Evolutionary conservation across 2,797 vertebrate genomes (phyloP).

Genomic region (Molossus alvarezi): DNA sequence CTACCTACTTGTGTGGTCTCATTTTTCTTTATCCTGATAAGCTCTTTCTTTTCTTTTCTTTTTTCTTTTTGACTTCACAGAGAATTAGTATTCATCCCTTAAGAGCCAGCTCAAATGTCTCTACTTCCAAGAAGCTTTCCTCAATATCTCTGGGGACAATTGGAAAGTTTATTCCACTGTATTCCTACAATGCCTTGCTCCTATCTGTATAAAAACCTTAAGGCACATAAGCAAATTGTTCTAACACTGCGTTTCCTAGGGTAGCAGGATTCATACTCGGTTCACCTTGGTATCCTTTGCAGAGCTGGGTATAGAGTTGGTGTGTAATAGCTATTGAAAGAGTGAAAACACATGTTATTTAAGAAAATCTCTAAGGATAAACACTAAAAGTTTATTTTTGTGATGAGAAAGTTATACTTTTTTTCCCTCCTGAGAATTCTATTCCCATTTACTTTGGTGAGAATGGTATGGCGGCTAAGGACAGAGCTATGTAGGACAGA

Average conservation of each 20-base stretch:
- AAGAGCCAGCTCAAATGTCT: slow-evolving; percentile 37
- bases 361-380: slow-evolving; percentile 49
- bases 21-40: slow-evolving; percentile 14
- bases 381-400: slow-evolving; percentile 56
- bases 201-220: slow-evolving; percentile 12
- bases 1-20: not conserved
- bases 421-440: slow-evolving; percentile 51
- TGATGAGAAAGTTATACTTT: slow-evolving; percentile 46
- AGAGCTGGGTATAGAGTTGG: not conserved
- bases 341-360: not conserved
- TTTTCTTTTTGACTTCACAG: not conserved
- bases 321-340: not conserved
- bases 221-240: not conserved
- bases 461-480: not conserved
- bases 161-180: not conserved
- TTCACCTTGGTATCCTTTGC: not conserved
- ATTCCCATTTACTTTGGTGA: slow-evolving; percentile 56
- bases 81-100: slow-evolving; percentile 32
- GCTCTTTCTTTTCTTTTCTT: not conserved
- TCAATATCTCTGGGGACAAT: slow-evolving; percentile 28
- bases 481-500: not conserved
- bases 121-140: slow-evolving; percentile 29
- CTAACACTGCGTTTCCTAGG: not conserved
- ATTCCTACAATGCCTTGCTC: slow-evolving; percentile 1
- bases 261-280: not conserved